A percentile compares a stretch with the other conserved stretches of the same genome.
These are phyloP conservation scores for Festucalex cinctus DNA, from an alignment of 2,113 vertebrate species.

Conservation along the genomic window DNA sequence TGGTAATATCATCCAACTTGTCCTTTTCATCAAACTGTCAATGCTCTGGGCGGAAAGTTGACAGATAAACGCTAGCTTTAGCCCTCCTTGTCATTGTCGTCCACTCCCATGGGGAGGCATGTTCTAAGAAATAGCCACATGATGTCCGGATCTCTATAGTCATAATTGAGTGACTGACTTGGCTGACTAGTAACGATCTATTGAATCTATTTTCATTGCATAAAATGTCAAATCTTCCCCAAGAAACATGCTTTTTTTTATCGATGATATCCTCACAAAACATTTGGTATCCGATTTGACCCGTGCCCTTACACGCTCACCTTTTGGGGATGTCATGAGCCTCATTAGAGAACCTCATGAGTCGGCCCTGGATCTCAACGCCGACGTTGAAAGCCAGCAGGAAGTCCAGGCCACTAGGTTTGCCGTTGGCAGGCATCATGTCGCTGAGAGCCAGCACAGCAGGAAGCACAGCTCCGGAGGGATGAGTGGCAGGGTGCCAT, in stretches of 20 bases:
- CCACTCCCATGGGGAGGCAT: no score
- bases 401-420: conserved; percentile 80
- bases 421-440: conserved; percentile 73
- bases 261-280: background rate
- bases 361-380: conserved; percentile 83
- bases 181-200: no score
- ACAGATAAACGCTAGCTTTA: no score
- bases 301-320: conserved; percentile 49
- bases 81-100: no score
- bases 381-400: conserved; percentile 84
- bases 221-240: background rate
- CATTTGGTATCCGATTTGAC: background rate
- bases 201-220: no score
- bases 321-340: conserved; percentile 83
- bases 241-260: background rate
- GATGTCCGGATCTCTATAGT: no score
- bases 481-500: conserved; percentile 88
- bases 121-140: no score
- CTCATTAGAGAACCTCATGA: conserved; percentile 84
- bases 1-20: no score
- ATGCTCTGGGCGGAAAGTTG: no score
- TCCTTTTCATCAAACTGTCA: no score
- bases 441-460: conserved; percentile 81
- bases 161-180: no score
- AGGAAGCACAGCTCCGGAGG: conserved; percentile 82